These are phyloP conservation scores for Dallia pectoralis DNA, from an alignment of 2,797 vertebrate species.

Conservation along the genomic window DNA sequence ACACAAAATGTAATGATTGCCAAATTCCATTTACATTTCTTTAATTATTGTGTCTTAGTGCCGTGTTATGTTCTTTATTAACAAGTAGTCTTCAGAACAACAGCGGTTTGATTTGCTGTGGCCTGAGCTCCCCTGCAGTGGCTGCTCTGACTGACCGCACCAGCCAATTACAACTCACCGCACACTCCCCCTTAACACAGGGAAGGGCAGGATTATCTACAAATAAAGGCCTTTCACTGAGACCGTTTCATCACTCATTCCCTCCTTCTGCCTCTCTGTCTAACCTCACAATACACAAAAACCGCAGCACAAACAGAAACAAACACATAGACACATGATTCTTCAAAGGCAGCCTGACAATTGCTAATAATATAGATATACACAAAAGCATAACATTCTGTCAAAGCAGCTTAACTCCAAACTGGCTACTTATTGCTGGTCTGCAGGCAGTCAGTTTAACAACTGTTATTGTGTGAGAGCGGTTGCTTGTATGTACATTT, in stretches of 20 bases:
- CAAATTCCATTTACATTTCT: background rate
- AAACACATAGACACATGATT: slow-evolving; percentile 8
- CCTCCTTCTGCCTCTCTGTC: background rate
- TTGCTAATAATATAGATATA: slow-evolving; percentile 12
- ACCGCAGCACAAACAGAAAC: slow-evolving; percentile 17
- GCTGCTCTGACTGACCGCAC: background rate
- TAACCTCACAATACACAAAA: background rate
- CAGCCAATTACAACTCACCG: background rate
- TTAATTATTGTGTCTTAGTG: background rate
- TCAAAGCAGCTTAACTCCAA: slow-evolving; percentile 32
- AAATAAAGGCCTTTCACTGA: slow-evolving; percentile 23
- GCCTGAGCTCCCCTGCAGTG: background rate
- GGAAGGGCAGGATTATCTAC: slow-evolving; percentile 21
- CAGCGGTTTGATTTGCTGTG: background rate
- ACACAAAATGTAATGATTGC: background rate
- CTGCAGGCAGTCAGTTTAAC: slow-evolving; percentile 18
- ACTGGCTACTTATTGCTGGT: background rate
- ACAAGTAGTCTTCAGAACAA: background rate
- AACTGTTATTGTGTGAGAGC: slow-evolving; percentile 15
- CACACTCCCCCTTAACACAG: slow-evolving; percentile 8
- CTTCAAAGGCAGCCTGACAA: background rate
- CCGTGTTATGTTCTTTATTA: background rate
- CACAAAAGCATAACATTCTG: slow-evolving; percentile 11
- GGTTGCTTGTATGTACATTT: slow-evolving; percentile 40
- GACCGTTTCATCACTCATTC: background rate